Conservation (phyloP, 1,140 invertebrate genomes). For the Agraylea sexmaculata region DNA sequence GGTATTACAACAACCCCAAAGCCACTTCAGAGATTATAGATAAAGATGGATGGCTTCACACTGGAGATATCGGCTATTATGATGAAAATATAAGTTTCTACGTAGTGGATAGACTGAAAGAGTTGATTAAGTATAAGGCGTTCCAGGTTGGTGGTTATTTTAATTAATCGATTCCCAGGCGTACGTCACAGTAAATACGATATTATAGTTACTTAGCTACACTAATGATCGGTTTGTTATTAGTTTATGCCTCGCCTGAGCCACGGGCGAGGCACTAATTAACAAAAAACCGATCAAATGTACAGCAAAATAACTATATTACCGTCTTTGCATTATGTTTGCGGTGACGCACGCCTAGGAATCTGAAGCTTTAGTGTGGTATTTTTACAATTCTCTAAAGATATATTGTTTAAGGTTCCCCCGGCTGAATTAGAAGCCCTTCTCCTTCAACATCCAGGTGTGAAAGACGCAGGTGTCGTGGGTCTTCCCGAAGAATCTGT, state of each 20-base stretch:
- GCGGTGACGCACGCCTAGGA: conserved; percentile 2
- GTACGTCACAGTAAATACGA: too few relatives aligned
- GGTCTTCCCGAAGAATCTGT: conserved; percentile 52
- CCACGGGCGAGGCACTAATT: too few relatives aligned
- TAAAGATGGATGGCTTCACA: conserved; percentile 62
- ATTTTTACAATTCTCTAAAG: neutral
- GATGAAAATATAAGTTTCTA: conserved; percentile 57
- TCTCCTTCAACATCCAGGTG: conserved; percentile 51
- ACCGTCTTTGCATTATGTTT: too few relatives aligned
- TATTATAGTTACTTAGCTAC: too few relatives aligned
- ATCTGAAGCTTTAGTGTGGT: neutral
- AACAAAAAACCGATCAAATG: too few relatives aligned
- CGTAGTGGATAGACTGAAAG: conserved; percentile 66
- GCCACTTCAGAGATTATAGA: conserved; percentile 55
- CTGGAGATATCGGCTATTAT: conserved; percentile 70
- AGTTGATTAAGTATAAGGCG: conserved; percentile 71
- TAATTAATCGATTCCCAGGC: too few relatives aligned
- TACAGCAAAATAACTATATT: too few relatives aligned
- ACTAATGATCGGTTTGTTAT: too few relatives aligned
- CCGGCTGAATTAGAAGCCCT: conserved; percentile 71
- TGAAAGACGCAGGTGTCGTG: conserved; percentile 64
- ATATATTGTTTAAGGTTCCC: conserved; percentile 44
- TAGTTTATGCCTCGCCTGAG: too few relatives aligned
- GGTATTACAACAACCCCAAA: conserved; percentile 49
- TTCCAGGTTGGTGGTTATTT: conserved; percentile 45